phyloP scores from a whole-genome alignment of 2,113 vertebrate species.

The Andinoacara biseriatus region DNA sequence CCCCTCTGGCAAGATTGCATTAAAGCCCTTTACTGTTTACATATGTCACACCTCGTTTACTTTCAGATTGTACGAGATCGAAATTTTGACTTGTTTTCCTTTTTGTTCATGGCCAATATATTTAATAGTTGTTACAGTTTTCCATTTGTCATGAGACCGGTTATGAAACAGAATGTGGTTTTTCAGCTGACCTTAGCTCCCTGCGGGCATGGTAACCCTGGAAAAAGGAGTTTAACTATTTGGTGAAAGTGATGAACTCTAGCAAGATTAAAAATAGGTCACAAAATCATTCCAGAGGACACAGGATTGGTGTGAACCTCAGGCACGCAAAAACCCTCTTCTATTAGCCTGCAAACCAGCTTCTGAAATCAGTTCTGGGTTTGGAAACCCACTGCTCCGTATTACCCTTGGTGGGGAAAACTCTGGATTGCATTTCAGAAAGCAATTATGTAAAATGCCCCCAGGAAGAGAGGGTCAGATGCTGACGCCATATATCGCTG shows the following conservation, averaged over 20 bases:
- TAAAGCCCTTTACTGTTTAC: background rate
- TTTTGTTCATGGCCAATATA: background rate
- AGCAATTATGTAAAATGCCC: constrained; percentile 55
- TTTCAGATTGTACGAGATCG: background rate
- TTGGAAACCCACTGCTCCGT: background rate
- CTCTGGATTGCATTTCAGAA: constrained; percentile 37
- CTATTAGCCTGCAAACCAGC: background rate
- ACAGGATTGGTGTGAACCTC: background rate
- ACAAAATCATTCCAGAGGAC: background rate
- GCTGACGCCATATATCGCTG: constrained; percentile 28
- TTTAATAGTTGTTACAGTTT: background rate
- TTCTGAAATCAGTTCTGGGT: constrained; percentile 10
- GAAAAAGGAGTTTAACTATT: background rate
- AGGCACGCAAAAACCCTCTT: constrained; percentile 17
- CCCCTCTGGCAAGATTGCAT: no score
- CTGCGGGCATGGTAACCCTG: background rate
- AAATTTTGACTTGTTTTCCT: background rate
- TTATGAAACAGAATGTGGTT: background rate
- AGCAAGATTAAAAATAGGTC: constrained; percentile 17
- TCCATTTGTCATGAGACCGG: background rate
- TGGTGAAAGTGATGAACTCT: background rate
- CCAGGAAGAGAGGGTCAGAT: constrained; percentile 26
- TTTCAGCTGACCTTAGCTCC: background rate
- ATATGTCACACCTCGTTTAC: background rate
- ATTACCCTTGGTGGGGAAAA: background rate